Evolutionary conservation across 2,888 invertebrate genomes (phyloP).

Genomic region (Dicranocentrus wangi): DNA sequence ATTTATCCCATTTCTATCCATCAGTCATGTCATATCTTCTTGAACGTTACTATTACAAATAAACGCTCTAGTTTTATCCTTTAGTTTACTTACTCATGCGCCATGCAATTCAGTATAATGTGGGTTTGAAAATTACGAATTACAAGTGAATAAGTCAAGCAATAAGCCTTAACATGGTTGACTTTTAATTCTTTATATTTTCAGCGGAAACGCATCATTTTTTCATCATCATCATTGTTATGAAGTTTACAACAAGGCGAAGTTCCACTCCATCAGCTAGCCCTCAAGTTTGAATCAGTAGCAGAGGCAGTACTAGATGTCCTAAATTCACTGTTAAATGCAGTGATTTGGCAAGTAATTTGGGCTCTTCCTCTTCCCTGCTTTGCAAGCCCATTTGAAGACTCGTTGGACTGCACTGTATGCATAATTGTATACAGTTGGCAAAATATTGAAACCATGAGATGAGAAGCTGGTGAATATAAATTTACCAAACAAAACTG

Average conservation of each 20-base stretch:
- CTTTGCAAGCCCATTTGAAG: slow-evolving; percentile 22
- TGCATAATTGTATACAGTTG: not conserved
- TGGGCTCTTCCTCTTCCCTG: slow-evolving; percentile 58
- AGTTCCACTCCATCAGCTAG: slow-evolving; percentile 56
- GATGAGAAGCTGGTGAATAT: not conserved
- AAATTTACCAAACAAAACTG: not conserved
- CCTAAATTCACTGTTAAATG: slow-evolving; percentile 54
- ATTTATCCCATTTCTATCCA: too few relatives aligned
- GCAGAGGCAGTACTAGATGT: slow-evolving; percentile 37
- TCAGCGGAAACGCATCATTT: slow-evolving; percentile 41
- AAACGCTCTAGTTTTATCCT: too few relatives aligned
- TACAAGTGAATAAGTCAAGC: not conserved
- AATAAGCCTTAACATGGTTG: too few relatives aligned
- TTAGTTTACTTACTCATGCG: too few relatives aligned
- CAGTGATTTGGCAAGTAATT: slow-evolving; percentile 55
- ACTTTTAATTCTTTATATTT: slow-evolving; percentile 19
- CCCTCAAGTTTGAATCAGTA: not conserved
- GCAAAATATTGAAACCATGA: too few relatives aligned
- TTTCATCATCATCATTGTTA: not conserved
- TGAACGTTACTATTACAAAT: too few relatives aligned
- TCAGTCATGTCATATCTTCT: too few relatives aligned
- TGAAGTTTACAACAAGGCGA: slow-evolving; percentile 15
- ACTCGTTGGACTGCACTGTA: slow-evolving; percentile 12
- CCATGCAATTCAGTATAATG: too few relatives aligned
- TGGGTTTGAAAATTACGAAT: not conserved